Percentiles rank a stretch among this genome's conserved stretches.
Conservation (phyloP, 1,140 invertebrate genomes). For the Drosophila sturtevanti region DNA sequence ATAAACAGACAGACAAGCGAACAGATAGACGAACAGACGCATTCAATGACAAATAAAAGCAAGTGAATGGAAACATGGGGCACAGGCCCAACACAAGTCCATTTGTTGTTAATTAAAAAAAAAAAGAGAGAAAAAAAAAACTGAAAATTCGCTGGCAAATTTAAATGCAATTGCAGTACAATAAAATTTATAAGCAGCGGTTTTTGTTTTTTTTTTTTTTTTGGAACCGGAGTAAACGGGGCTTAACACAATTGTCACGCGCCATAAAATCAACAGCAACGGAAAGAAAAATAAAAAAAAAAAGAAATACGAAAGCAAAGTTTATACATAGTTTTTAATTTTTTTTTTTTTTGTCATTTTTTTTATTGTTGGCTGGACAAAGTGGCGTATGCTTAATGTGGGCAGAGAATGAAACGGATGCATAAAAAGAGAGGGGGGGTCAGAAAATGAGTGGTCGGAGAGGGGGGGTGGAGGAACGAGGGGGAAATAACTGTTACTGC, state of each 20-base stretch:
- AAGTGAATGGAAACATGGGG: constrained; percentile 50
- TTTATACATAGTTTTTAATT: constrained; percentile 22
- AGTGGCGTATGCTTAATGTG: constrained; percentile 64
- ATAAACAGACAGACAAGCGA: not conserved
- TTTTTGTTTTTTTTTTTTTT: too few relatives aligned
- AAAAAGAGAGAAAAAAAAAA: not conserved
- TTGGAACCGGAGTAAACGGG: not conserved
- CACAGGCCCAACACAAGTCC: constrained; percentile 41
- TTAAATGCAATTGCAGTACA: constrained; percentile 78
- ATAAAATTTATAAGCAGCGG: constrained; percentile 45
- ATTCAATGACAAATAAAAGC: constrained; percentile 57
- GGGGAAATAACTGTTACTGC: not conserved
- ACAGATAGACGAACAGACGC: constrained; percentile 10
- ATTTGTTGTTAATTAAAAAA: constrained; percentile 71
- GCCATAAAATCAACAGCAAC: constrained; percentile 70
- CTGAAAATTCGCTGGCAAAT: constrained; percentile 69
- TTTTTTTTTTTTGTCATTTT: constrained; percentile 22
- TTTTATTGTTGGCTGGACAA: constrained; percentile 11
- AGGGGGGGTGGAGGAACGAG: not conserved
- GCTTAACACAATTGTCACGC: constrained; percentile 71
- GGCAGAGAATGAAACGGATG: not conserved
- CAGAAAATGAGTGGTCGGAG: not conserved
- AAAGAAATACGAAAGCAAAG: constrained; percentile 30
- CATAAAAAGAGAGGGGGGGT: not conserved
- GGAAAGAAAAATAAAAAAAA: constrained; percentile 27